Conservation (phyloP, 2,888 invertebrate species). For the Caprella mutica region DNA sequence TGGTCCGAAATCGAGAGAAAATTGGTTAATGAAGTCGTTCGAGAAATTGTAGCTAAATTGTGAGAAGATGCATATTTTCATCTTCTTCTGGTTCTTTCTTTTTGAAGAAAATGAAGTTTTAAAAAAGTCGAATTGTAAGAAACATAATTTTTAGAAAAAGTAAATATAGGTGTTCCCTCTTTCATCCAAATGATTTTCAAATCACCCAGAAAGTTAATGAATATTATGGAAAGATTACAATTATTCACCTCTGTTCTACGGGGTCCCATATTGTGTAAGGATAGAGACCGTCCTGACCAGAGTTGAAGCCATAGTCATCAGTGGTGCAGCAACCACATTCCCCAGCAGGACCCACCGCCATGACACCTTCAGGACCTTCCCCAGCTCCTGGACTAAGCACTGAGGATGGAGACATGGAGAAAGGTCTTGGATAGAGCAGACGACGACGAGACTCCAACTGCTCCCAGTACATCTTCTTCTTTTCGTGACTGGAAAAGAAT, state of each 20-base stretch:
- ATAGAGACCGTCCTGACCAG: constrained; percentile 37
- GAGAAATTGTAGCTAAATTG: no score
- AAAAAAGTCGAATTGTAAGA: no score
- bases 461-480: constrained; percentile 91
- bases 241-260: constrained; percentile 42
- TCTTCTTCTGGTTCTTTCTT: no score
- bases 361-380: background rate
- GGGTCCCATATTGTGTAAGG: constrained; percentile 49
- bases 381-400: background rate
- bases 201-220: no score
- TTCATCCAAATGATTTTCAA: no score
- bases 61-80: no score
- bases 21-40: no score
- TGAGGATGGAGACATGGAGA: constrained; percentile 19
- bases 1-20: no score
- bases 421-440: constrained; percentile 56
- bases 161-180: no score
- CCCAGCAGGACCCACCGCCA: background rate
- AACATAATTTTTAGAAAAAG: no score
- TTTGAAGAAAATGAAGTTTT: no score
- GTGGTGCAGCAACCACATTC: constrained; percentile 54
- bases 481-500: constrained; percentile 57
- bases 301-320: constrained; percentile 55
- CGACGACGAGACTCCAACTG: constrained; percentile 73
- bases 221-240: constrained; percentile 38